Evolutionary conservation across 1,140 invertebrate species (phyloP).

Genomic region (Stratiolaelaps scimitus): DNA sequence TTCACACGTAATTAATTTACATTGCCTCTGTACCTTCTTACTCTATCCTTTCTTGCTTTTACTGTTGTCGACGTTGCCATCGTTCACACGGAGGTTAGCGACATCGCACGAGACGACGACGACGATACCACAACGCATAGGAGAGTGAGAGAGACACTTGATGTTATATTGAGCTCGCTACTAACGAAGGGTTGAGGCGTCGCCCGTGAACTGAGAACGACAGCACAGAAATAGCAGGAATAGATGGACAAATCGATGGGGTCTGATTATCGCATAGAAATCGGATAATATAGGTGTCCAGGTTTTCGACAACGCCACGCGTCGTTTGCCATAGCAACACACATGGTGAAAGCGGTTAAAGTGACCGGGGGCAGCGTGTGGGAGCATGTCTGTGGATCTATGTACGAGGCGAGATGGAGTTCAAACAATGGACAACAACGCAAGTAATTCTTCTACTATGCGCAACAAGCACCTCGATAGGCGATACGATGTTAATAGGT

Average conservation of each 20-base stretch:
- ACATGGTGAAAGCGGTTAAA: background rate
- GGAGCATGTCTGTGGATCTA: background rate
- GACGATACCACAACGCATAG: background rate
- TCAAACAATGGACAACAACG: too few species aligned
- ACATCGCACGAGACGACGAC: slow-evolving; percentile 10
- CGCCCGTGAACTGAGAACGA: too few species aligned
- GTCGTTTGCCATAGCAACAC: too few species aligned
- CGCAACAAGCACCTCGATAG: too few species aligned
- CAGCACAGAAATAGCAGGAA: too few species aligned
- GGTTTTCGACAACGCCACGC: too few species aligned
- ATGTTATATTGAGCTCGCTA: background rate
- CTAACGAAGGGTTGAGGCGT: too few species aligned
- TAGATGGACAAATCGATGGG: too few species aligned
- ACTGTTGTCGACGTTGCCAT: background rate
- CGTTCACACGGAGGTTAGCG: background rate
- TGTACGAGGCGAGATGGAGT: background rate
- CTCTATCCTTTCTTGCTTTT: background rate
- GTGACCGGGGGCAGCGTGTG: background rate
- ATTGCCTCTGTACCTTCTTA: slow-evolving; percentile 16
- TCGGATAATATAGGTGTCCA: too few species aligned
- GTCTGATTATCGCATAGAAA: too few species aligned
- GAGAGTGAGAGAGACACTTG: background rate
- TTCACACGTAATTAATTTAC: slow-evolving; percentile 29
- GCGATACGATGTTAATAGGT: too few species aligned
- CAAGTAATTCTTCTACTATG: too few species aligned